phyloP scores from a whole-genome alignment of 2,797 vertebrate species.

The Eulemur albifrons region DNA sequence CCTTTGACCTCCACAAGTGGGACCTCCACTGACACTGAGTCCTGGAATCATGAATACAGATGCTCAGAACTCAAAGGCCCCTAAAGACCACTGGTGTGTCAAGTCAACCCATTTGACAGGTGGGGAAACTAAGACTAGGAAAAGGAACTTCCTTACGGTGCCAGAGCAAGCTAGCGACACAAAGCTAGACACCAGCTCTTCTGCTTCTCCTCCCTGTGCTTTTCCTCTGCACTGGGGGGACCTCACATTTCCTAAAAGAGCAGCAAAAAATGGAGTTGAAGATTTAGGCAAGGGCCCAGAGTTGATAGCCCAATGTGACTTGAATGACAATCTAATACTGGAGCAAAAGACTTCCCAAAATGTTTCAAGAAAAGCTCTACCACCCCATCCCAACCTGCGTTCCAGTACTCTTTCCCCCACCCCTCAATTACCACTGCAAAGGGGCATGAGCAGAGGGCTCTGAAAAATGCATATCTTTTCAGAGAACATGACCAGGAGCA shows the following conservation, averaged over 20 bases:
- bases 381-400: neutral
- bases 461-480: neutral
- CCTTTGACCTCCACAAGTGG: neutral
- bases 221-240: neutral
- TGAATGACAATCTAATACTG: neutral
- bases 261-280: neutral
- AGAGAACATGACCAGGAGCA: slow-evolving; percentile 1
- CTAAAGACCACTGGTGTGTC: neutral
- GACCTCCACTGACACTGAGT: neutral
- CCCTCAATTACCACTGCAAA: neutral
- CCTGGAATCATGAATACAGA: neutral
- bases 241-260: neutral
- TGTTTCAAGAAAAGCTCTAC: neutral
- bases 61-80: neutral
- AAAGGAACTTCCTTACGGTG: neutral
- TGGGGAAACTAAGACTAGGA: neutral
- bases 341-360: neutral
- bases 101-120: neutral
- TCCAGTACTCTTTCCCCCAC: neutral
- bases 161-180: neutral
- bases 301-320: neutral
- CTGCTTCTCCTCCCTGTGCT: neutral
- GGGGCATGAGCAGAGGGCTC: neutral
- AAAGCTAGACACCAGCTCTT: neutral
- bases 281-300: slow-evolving; percentile 15